Percentiles rank a stretch among this genome's conserved stretches.
Evolutionary conservation across 2,888 invertebrate species (phyloP).

Genomic region (Junonia oenone): DNA sequence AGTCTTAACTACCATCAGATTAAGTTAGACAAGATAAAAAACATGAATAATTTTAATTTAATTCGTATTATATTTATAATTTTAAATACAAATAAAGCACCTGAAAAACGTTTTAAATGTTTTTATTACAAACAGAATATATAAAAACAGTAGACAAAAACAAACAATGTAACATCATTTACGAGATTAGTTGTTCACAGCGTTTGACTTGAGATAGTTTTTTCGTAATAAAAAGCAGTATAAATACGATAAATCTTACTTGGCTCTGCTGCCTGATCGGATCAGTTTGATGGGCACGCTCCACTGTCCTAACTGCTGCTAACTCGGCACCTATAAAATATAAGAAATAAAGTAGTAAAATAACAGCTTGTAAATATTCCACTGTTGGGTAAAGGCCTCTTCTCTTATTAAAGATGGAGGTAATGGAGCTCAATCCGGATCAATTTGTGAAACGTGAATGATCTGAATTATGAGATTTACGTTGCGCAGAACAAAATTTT

Average conservation of each 20-base stretch:
- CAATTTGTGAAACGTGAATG: too few species aligned
- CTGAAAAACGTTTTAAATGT: background rate
- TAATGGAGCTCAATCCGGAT: too few species aligned
- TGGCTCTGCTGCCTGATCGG: conserved; percentile 68
- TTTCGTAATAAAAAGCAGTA: background rate
- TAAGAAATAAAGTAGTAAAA: background rate
- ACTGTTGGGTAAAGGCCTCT: too few species aligned
- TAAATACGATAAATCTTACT: conserved; percentile 37
- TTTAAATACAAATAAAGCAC: background rate
- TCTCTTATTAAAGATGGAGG: too few species aligned
- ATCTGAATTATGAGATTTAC: too few species aligned
- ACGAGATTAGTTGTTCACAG: background rate
- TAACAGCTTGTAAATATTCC: too few species aligned
- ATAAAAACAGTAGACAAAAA: background rate
- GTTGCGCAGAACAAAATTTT: too few species aligned
- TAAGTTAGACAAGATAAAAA: background rate
- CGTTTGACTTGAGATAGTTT: background rate
- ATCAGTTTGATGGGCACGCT: conserved; percentile 70
- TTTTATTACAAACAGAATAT: too few species aligned
- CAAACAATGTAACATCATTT: background rate
- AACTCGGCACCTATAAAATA: conserved; percentile 46
- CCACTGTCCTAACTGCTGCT: conserved; percentile 64
- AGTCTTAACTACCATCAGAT: too few species aligned
- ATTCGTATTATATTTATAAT: too few species aligned
- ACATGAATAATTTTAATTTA: too few species aligned